Evolutionary conservation across 2,113 vertebrate species (phyloP), one percentile per base, ranked within the genome.

Genomic region (Mormyrus lacerda): DNA sequence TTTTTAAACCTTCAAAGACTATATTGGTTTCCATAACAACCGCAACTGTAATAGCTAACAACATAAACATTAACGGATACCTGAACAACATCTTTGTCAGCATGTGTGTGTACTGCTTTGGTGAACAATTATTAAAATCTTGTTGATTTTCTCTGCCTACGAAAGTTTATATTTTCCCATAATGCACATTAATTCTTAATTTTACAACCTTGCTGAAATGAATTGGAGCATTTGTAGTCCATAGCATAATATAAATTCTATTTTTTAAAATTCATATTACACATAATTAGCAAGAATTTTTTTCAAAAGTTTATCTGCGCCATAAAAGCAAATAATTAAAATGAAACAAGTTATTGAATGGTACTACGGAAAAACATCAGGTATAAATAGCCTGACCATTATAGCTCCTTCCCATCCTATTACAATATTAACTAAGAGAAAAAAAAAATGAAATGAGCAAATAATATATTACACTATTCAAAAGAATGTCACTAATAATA

Each of bases 11-110:
- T 94, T 10, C 93, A 93, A 92, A 93, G 93, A 93, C 93, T 93
- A 91, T 19, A 76, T 85, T 65, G 89, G 94, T 96, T 92, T 91
- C 94, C 93, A 93, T 91, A 89, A 94, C 92, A 95, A 96, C 95
- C 50, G 13, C 24, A 86, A 51, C 51, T 5, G 85, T 85, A 91
- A 88, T 86, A 89, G 91, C 89, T 90, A 90, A 91, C 61, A 86
- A 87, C 82, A 88, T n/a, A 90, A 89, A 92, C 92, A 93, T 93
- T 91, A 92, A 92, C 91, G 91, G 91, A 91, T 87, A 91, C 69
- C 90, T 90, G 61, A n/a, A 69, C 8, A 39, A 31, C 4, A 55
- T 35, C 21, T 87, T 55, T 87, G 31, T 65, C 55, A 87, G 19
- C 42, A 65, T 44, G 24, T 24, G 9, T 17, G 19, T 87, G 24